Percentiles rank a stretch among this genome's conserved stretches.
phyloP scores from a whole-genome alignment of 2,888 invertebrate species.

The Trissolcus brochymenae region DNA sequence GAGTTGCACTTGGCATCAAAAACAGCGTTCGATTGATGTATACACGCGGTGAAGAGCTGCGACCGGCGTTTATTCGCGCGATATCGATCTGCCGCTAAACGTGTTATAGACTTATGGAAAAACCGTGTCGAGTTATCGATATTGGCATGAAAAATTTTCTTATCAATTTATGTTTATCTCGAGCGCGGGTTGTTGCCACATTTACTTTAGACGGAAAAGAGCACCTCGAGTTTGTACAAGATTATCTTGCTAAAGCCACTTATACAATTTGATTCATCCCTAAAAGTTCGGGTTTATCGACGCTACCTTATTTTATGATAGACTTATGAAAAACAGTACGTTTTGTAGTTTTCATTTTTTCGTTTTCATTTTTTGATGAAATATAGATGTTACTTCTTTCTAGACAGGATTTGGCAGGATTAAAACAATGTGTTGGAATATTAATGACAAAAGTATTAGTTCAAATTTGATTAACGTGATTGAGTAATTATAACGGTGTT shows the following conservation, averaged over 20 bases:
- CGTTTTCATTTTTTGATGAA: too few relatives aligned
- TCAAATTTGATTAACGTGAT: background rate
- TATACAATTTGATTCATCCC: constrained; percentile 11
- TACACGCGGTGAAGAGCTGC: constrained; percentile 4
- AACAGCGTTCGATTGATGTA: constrained; percentile 13
- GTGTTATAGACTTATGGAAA: constrained; percentile 25
- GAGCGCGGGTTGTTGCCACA: constrained; percentile 3
- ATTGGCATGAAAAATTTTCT: constrained; percentile 5
- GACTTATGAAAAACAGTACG: background rate
- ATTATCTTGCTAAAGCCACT: constrained; percentile 29
- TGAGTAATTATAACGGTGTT: constrained; percentile 8
- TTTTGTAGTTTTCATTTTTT: too few relatives aligned
- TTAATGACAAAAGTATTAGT: too few relatives aligned
- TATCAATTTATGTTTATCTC: constrained; percentile 18
- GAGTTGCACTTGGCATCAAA: constrained; percentile 28
- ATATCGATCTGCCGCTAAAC: constrained; percentile 31
- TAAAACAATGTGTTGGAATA: too few relatives aligned
- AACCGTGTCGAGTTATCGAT: constrained; percentile 13
- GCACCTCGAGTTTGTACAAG: constrained; percentile 29
- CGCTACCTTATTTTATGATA: background rate
- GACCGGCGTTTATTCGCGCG: constrained; percentile 2
- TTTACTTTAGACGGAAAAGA: constrained; percentile 8
- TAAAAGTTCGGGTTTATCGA: constrained; percentile 1
- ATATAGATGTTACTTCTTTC: too few relatives aligned
- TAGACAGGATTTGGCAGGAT: too few relatives aligned